Evolutionary conservation across 2,888 invertebrate genomes (phyloP).

Genomic region (Pasiphila rectangulata): DNA sequence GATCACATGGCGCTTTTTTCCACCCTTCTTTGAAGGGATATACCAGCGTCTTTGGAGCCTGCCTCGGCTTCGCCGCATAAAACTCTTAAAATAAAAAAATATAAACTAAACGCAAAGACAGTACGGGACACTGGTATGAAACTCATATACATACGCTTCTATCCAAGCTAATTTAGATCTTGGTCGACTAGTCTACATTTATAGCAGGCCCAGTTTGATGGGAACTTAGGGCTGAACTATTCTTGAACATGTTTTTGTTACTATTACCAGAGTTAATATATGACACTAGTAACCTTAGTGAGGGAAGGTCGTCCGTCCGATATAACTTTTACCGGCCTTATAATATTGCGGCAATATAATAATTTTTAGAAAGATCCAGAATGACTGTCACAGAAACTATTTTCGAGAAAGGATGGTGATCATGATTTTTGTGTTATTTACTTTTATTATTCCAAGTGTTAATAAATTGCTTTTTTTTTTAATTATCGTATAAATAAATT

Average conservation of each 20-base stretch:
- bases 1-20: no score
- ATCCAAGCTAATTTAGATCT: constrained; percentile 37
- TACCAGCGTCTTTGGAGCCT: no score
- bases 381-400: no score
- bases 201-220: constrained; percentile 46
- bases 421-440: no score
- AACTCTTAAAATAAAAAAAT: no score
- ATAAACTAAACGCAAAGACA: no score
- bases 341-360: not conserved
- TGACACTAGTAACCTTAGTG: constrained; percentile 1
- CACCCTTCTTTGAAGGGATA: no score
- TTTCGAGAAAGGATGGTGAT: no score
- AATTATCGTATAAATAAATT: not conserved
- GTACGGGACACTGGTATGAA: not conserved
- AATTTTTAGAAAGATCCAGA: not conserved
- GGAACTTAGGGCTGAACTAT: constrained; percentile 38
- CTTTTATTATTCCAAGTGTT: no score
- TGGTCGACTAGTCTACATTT: constrained; percentile 37
- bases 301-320: not conserved
- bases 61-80: no score
- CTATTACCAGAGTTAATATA: no score
- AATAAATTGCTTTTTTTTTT: no score
- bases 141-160: not conserved
- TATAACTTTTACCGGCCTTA: not conserved
- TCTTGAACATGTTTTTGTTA: constrained; percentile 31